Evolutionary conservation across 1,140 invertebrate species (phyloP).

Genomic region (Nylanderia fulva): DNA sequence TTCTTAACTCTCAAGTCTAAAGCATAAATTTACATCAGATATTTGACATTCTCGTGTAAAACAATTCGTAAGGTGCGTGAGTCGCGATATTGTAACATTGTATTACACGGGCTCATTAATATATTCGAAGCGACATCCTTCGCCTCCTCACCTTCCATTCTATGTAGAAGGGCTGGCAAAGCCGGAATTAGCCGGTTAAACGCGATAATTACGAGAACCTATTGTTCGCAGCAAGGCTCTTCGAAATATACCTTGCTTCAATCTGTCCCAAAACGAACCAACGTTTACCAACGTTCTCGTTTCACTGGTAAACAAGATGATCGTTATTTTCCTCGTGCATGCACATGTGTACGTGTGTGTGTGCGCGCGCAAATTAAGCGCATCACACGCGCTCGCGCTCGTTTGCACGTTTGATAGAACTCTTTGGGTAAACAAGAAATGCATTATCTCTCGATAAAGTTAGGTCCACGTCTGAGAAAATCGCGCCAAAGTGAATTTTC

Average conservation of each 20-base stretch:
- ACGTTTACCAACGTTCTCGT: conserved; percentile 32
- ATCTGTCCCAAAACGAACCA: conserved; percentile 51
- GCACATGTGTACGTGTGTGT: neutral
- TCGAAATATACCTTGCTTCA: conserved; percentile 31
- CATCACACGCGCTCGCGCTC: neutral
- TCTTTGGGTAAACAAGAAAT: conserved; percentile 42
- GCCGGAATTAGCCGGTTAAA: conserved; percentile 70
- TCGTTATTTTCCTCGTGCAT: conserved; percentile 31
- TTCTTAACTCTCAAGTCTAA: neutral
- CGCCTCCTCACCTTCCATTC: neutral
- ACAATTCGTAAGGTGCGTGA: neutral
- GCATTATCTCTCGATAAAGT: conserved; percentile 39
- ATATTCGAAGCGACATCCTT: neutral
- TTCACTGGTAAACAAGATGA: conserved; percentile 39
- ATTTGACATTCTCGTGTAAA: conserved; percentile 11
- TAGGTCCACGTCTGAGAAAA: neutral
- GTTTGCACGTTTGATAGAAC: neutral
- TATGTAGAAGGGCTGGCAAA: conserved; percentile 10
- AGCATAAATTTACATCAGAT: conserved; percentile 12
- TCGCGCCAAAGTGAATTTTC: neutral
- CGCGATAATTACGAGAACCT: conserved; percentile 71
- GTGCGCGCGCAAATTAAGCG: neutral
- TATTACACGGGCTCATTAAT: conserved; percentile 11
- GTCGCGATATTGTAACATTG: conserved; percentile 17
- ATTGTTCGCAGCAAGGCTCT: conserved; percentile 69